These are phyloP conservation scores for Theonella swinhoei DNA, from an alignment of 37 sponge, comb jelly and placozoan species.

Conservation along the genomic window DNA sequence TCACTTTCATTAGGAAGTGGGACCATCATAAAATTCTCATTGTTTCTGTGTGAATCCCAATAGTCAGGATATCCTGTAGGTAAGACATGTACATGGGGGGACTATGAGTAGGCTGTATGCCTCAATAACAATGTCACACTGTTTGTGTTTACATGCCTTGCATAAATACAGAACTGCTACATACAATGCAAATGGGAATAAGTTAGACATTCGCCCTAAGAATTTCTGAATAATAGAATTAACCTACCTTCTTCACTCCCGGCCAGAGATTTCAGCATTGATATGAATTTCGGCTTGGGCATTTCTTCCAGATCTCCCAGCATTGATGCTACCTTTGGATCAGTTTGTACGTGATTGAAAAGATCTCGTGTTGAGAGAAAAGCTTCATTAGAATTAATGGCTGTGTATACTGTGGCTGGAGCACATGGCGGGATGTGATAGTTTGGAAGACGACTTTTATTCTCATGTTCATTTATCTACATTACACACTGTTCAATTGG, in stretches of 20 bases:
- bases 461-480: conserved; percentile 44
- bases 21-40: conserved; percentile 5
- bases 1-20: not conserved
- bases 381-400: conserved; percentile 40
- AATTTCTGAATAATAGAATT: too few species aligned
- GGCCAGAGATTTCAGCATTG: conserved; percentile 8
- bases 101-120: too few species aligned
- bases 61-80: conserved; percentile 39
- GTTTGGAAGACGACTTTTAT: conserved; percentile 53
- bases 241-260: too few species aligned
- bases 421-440: conserved; percentile 49
- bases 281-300: conserved; percentile 3
- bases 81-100: too few species aligned
- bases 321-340: not conserved
- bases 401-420: conserved; percentile 37
- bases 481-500: conserved; percentile 27
- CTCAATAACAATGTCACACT: too few species aligned
- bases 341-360: not conserved
- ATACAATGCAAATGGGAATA: too few species aligned
- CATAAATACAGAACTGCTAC: too few species aligned
- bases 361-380: conserved; percentile 20
- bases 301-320: conserved; percentile 6
- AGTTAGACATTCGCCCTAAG: too few species aligned
- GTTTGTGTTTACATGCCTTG: too few species aligned
- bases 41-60: conserved; percentile 37